A percentile compares a stretch with the other conserved stretches of the same genome.
Conservation (phyloP, 2,113 vertebrate species). For the Perca fluviatilis region DNA sequence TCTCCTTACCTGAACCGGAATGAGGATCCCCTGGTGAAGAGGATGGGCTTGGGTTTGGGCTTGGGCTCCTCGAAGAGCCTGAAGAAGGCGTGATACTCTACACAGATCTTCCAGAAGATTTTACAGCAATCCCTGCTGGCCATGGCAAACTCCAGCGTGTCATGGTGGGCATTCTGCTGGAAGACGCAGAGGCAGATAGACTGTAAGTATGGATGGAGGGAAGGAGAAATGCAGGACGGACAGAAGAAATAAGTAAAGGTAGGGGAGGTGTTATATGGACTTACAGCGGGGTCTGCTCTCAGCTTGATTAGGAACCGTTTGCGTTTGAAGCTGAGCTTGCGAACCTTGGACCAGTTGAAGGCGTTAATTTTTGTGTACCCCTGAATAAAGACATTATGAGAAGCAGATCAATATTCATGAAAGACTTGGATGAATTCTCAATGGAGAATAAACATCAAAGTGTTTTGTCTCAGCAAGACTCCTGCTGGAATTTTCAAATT, state of each 20-base stretch:
- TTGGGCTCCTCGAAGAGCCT: conserved; percentile 97
- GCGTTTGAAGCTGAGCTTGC: conserved; percentile 97
- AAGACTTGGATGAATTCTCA: background rate
- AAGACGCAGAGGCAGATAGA: background rate
- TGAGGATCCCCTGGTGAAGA: conserved; percentile 95
- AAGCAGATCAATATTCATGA: background rate
- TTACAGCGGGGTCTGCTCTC: conserved; percentile 91
- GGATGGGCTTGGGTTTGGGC: conserved; percentile 94
- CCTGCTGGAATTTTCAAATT: too few species aligned
- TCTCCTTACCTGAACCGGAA: conserved; percentile 93
- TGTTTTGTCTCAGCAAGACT: background rate
- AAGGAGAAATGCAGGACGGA: background rate
- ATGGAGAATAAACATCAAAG: background rate
- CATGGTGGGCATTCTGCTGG: conserved; percentile 91
- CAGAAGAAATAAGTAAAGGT: background rate
- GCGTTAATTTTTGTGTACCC: conserved; percentile 95
- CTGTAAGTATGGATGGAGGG: background rate
- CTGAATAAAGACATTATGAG: conserved; percentile 69
- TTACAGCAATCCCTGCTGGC: conserved; percentile 95
- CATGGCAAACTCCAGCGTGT: conserved; percentile 97
- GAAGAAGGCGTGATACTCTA: conserved; percentile 97
- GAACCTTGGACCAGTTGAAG: conserved; percentile 97
- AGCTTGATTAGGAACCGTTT: conserved; percentile 97
- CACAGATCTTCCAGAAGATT: conserved; percentile 98
- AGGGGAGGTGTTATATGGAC: conserved; percentile 50